Evolutionary conservation across 2,888 invertebrate genomes (phyloP), one percentile per base, ranked within the genome.

Genomic region (Acronicta psi): DNA sequence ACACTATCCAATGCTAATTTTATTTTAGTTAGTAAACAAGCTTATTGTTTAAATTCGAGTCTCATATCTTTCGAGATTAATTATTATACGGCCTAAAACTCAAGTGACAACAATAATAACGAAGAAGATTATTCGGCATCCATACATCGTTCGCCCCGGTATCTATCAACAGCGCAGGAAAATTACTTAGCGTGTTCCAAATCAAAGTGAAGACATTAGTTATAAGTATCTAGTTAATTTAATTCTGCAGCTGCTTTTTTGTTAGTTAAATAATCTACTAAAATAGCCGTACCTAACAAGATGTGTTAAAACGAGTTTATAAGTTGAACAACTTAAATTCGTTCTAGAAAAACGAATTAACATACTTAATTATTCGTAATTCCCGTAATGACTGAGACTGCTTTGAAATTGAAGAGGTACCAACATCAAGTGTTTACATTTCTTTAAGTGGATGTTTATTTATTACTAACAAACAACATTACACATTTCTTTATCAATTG

Each of bases 361-460:
- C 31, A 31, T 31, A 25, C 25, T 2, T 25, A 13, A 31, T 31
- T 31, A 11, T 11, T 31, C 13, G 13, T 13, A 13, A 31, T 31
- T 13, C 31, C 13, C 4, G 31, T 13, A 2, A 2, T 31, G 5
- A 31, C 11, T 31, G 31, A 4, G 13, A 31, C 31, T 13, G 31
- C 31, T 31, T 13, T 13, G 13, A 13, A 31, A 31, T 31, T 31
- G 25, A 31, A 13, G 31, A 13, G 3, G 13, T 38, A 5, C 4
- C 3, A 11, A 16, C 2, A 17, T 25, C 20, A 25, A 29, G 38
- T 29, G 44, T 45, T 49, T 44, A n/a, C 13, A 6, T 63, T 40
- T 47, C 14, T 49, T 29, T 34, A 40, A 57, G 20, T 49, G 17
- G 31, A 14, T 34, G 34, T 13, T 62, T 31, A 13, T 20, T 25